Evolutionary conservation across 1,140 invertebrate genomes (phyloP).

Genomic region (Eumaeus atala): DNA sequence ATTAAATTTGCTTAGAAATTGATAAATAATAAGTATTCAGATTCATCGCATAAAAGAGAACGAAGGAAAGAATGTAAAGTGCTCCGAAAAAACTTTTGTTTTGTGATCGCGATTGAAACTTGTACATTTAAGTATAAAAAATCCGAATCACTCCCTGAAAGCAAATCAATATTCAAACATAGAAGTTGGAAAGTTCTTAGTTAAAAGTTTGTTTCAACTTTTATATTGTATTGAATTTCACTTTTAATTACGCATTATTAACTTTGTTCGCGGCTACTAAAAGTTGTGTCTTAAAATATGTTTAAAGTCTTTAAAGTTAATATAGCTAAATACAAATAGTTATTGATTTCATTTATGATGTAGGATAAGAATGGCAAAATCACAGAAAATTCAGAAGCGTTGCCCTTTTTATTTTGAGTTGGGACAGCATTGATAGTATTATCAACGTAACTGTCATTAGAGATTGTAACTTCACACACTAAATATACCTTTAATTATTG

Average conservation of each 20-base stretch:
- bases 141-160: constrained; percentile 59
- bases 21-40: constrained; percentile 30
- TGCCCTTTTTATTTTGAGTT: too few relatives aligned
- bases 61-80: constrained; percentile 35
- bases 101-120: constrained; percentile 63
- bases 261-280: not conserved
- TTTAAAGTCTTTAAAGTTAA: not conserved
- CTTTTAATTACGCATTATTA: constrained; percentile 4
- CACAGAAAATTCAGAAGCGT: too few relatives aligned
- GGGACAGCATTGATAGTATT: too few relatives aligned
- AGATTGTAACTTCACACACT: too few relatives aligned
- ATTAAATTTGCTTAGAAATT: constrained; percentile 15
- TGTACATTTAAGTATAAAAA: constrained; percentile 66
- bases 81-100: constrained; percentile 59
- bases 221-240: constrained; percentile 28
- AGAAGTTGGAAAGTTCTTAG: constrained; percentile 51
- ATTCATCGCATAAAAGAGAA: constrained; percentile 53
- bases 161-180: constrained; percentile 66
- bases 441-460: too few relatives aligned
- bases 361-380: too few relatives aligned
- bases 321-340: too few relatives aligned
- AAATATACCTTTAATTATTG: too few relatives aligned
- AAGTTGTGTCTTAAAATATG: not conserved
- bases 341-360: too few relatives aligned
- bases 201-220: constrained; percentile 34